Base-by-base conservation (phyloP, 2,888 invertebrate species). In the Mythimna albipuncta region DNA sequence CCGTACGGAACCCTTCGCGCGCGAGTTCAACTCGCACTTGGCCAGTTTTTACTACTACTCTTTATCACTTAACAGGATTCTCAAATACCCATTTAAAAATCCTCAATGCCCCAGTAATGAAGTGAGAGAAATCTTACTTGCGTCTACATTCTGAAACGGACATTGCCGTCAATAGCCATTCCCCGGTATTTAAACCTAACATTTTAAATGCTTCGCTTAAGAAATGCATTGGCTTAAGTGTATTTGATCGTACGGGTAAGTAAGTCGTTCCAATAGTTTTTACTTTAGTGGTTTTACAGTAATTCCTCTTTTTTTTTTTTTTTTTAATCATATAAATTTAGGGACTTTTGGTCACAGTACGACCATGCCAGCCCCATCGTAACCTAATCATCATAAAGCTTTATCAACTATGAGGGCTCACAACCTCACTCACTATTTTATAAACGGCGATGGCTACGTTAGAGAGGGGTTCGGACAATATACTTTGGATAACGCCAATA, bases 211-310 rank as follows among this genome's bases (percentile, higher is more conserved):
- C 26, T 66, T 59, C 63, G 52, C 47, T 82, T 64, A 54, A 75
- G 67, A 75, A 81, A 69, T 75, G 65, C 79, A 78, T 81, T 75
- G 68, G 65, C 82, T 81, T 66, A 61, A 68, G 67, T 69, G 71
- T 70, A 75, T 57, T 11, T 57, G 65, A 67, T 62, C 61, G 67
- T 65, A 44, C 19, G 59, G 55, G 47, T 59, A 69, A 32, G 50
- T 61, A 54, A 57, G 32, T 71, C 64, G 32, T 58, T 67, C 21
- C 16, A 66, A 66, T 50, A 32, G 19, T 32, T 72, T 63, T 57
- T 66, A 32, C 38, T 57, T 21, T 13, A 74, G 7, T 57, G 7
- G 26, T 44, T 52, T 50, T 50, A 26, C 11, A 16, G 21, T 10
- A n/a, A 63, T n/a, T 35, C 9, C n/a, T 11, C 13, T 55, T 5